phyloP scores from a whole-genome alignment of 2,888 invertebrate genomes.

The Panorpa germanica region DNA sequence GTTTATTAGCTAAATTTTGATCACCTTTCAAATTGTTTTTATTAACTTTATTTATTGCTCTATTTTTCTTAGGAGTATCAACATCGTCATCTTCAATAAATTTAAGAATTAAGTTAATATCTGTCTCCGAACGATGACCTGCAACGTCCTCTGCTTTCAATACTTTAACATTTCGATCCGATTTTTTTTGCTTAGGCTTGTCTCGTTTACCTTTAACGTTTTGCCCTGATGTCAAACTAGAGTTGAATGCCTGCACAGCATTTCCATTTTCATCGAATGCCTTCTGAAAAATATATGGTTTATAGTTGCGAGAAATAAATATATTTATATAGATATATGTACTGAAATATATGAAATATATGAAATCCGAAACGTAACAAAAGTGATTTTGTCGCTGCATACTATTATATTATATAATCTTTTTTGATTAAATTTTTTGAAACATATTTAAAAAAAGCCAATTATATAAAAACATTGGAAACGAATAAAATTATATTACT shows the following conservation, averaged over 20 bases:
- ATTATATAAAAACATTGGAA: too few species aligned
- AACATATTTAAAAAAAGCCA: too few species aligned
- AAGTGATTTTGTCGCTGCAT: too few species aligned
- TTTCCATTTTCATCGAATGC: conserved; percentile 70
- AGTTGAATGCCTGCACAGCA: conserved; percentile 37
- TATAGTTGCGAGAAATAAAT: too few species aligned
- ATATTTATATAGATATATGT: too few species aligned
- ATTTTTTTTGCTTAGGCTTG: conserved; percentile 30
- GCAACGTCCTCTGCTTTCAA: conserved; percentile 39
- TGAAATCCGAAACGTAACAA: too few species aligned
- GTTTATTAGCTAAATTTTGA: conserved; percentile 8
- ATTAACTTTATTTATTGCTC: conserved; percentile 14
- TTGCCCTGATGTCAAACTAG: conserved; percentile 26
- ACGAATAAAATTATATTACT: too few species aligned
- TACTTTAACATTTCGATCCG: conserved; percentile 26
- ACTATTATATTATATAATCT: too few species aligned
- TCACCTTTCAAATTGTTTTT: conserved; percentile 6
- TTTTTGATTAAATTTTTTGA: too few species aligned
- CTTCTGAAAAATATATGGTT: too few species aligned
- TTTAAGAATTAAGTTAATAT: conserved; percentile 55
- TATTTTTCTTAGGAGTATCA: conserved; percentile 24
- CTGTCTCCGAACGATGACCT: conserved; percentile 62
- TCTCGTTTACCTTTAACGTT: too few species aligned
- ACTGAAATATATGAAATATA: too few species aligned
- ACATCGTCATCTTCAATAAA: conserved; percentile 48